These are phyloP conservation scores for Pseudopodoces humilis DNA, from an alignment of 2,113 vertebrate genomes.

Conservation along the genomic window DNA sequence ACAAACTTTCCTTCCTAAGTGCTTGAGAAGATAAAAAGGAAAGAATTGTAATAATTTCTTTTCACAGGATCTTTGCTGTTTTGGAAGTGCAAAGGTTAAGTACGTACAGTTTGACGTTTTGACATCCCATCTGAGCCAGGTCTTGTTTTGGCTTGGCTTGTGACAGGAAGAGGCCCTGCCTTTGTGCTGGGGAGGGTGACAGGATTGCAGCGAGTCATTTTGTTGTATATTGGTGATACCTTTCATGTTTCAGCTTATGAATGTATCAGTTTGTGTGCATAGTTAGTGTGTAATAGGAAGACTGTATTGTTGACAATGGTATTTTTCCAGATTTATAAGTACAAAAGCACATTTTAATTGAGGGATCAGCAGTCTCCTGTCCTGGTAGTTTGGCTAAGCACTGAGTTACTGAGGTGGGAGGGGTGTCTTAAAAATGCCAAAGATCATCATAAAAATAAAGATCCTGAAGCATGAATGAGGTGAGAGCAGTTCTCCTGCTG, in stretches of 20 bases:
- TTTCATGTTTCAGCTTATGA: background rate
- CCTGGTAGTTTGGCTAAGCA: background rate
- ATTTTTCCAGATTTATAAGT: background rate
- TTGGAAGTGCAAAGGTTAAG: constrained; percentile 43
- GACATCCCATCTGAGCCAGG: constrained; percentile 46
- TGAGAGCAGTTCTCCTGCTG: background rate
- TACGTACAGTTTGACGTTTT: constrained; percentile 13
- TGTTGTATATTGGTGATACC: background rate
- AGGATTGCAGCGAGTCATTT: background rate
- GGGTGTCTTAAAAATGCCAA: background rate
- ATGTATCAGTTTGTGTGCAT: background rate
- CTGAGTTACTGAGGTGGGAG: background rate
- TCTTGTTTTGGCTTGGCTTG: constrained; percentile 36
- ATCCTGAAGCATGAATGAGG: background rate
- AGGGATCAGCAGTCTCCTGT: background rate
- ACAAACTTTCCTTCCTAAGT: background rate
- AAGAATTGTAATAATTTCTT: background rate
- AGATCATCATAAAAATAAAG: background rate
- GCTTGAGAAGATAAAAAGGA: background rate
- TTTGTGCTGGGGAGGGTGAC: background rate
- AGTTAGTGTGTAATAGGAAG: background rate
- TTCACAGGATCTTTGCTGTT: background rate
- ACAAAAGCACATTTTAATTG: background rate
- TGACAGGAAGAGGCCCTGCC: constrained; percentile 50
- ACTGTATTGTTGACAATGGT: background rate